Base-by-base conservation (phyloP, 2,797 vertebrate species). In the Scarus forsteni region DNA sequence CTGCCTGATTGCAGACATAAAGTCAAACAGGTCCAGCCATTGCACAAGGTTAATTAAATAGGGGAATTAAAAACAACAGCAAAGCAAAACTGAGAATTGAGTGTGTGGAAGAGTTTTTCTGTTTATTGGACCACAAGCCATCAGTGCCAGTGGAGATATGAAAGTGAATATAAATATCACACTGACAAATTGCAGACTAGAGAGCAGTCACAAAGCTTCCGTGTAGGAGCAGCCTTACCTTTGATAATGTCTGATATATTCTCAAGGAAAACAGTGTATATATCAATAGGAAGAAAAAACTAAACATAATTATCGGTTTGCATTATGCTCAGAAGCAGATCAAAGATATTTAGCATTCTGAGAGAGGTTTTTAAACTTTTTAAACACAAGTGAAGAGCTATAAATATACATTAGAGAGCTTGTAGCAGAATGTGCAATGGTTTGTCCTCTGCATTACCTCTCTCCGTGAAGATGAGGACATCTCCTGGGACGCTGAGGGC, bases 361-460 rank as follows among this genome's bases (percentile, higher is more conserved):
- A 73, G 84, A 89, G 85, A 69, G 75, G 53, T 73, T 86, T 85
- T 92, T 85, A 83, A 89, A 91, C 82, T 85, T 88, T 85, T 87
- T 89, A 88, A 89, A 88, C 80, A 71, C 69, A 76, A 85, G 78
- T 46, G 67, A 80, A 85, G 73, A 27, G 66, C 87, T 93, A 92
- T 92, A 92, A 92, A 93, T 92, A 93, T 86, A 88, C 77, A 88
- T 85, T 86, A 89, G 76, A 92, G 81, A 62, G 77, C 64, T 43
- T 54, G 80, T 60, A 81, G 52, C 75, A 65, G 83, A 72, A 69
- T 76, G 72, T 71, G 66, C 59, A 34, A 48, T 39, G 69, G 85
- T 80, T 79, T 92, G 92, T 91, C 92, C 91, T 91, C 89, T 79
- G 67, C 1, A 77, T 91, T 92, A 93, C 91, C 92, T 92, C 84